Base-by-base conservation (phyloP, 2,888 invertebrate genomes). In the Abrostola tripartita region DNA sequence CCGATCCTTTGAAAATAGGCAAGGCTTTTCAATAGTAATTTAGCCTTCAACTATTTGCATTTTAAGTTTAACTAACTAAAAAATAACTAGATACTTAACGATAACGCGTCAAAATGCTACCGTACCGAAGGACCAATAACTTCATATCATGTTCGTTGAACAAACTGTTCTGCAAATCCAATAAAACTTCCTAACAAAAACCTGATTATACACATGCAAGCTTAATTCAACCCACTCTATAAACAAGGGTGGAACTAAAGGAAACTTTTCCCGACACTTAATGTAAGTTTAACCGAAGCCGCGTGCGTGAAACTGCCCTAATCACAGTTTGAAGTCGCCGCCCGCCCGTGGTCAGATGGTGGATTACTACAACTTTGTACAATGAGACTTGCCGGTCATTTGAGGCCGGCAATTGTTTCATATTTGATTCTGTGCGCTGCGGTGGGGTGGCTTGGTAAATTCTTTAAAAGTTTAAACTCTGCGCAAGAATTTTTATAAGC, bases 251-350 rank as follows among this genome's bases (percentile, higher is more conserved):
- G 58, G 72, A 55, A 64, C 60, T 74, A 52, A 14, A 50, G 44
- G 57, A 62, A 74, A 71, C 75, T 73, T 65, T 71, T 60, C 42
- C 75, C 65, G 61, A 62, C 73, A 73, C 61, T 71, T 79, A 68
- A 79, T 79, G 77, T 63, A 79, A 79, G 74, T 78, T 78, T 79
- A 79, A 79, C 62, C 55, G 65, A 37, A 54, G 65, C 60, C 60
- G 63, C 64, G 78, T 79, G 77, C 70, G 70, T 78, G 77, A 44
- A 70, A 78, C 79, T 65, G 71, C 73, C 74, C 74, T 78, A 79
- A 78, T 78, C 77, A 76, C 79, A 69, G 77, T 78, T 78, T 79
- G 63, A 78, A 70, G 60, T 66, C 75, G 24, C 74, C 41, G 49
- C 58, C 52, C 60, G 59, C 9, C 49, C 40, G 61, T 38, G 68